Evolutionary conservation across 2,797 vertebrate genomes (phyloP).

Genomic region (Columba guinea): DNA sequence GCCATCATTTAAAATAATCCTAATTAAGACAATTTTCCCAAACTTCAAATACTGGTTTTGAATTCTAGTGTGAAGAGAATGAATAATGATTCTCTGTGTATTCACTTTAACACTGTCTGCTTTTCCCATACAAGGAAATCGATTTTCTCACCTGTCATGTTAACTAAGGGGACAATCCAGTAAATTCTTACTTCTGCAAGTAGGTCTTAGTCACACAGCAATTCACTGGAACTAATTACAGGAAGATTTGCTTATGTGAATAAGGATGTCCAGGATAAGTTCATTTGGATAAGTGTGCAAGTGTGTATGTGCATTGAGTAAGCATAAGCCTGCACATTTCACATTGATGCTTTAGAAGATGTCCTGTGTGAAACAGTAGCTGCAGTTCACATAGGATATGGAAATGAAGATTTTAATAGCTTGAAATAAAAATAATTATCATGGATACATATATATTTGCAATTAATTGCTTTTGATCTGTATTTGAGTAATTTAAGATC

Average conservation of each 20-base stretch:
- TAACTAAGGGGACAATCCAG: conserved; percentile 36
- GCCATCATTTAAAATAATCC: conserved; percentile 55
- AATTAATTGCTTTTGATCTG: background rate
- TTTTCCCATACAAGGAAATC: conserved; percentile 29
- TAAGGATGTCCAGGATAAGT: background rate
- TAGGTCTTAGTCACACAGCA: background rate
- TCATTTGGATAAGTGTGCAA: background rate
- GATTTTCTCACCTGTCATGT: conserved; percentile 59
- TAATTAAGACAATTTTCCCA: conserved; percentile 62
- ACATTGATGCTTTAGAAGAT: background rate
- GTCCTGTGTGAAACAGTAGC: background rate
- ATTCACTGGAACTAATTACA: conserved; percentile 8
- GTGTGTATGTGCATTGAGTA: background rate
- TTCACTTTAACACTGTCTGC: conserved; percentile 35
- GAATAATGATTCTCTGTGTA: conserved; percentile 20
- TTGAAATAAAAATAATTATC: background rate
- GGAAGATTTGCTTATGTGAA: background rate
- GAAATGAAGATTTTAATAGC: background rate
- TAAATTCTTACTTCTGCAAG: background rate
- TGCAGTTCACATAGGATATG: background rate
- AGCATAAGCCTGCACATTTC: background rate
- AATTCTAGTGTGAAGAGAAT: conserved; percentile 50
- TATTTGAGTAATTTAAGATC: background rate
- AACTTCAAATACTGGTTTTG: conserved; percentile 57
- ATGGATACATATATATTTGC: background rate